Conservation (phyloP, 2,888 invertebrate species). For the Micoletzkya japonica region DNA sequence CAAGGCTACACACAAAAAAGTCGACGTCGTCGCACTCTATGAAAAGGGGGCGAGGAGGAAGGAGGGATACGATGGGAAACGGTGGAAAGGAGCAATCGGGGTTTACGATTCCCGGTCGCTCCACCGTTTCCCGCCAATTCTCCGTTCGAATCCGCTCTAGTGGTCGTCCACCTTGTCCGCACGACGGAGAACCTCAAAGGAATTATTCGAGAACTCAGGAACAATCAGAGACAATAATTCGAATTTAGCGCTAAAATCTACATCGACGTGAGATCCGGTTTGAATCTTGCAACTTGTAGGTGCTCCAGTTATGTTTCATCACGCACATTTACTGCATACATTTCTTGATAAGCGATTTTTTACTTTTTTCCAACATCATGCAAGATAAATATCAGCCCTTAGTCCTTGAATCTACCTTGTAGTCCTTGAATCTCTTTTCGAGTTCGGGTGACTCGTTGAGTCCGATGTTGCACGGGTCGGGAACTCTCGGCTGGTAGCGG, state of each 20-base stretch:
- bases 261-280: no score
- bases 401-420: constrained; percentile 45
- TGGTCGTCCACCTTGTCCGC: constrained; percentile 61
- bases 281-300: no score
- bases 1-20: not conserved
- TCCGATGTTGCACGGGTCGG: constrained; percentile 58
- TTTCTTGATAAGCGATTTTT: no score
- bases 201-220: no score
- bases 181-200: constrained; percentile 55
- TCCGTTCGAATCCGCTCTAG: constrained; percentile 32
- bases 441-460: constrained; percentile 56
- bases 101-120: constrained; percentile 1
- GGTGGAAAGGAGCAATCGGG: not conserved
- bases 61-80: constrained; percentile 16
- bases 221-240: no score
- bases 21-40: no score
- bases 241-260: no score
- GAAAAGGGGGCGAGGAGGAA: no score
- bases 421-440: constrained; percentile 60
- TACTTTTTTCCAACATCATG: no score
- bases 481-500: constrained; percentile 52
- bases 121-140: constrained; percentile 1
- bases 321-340: no score
- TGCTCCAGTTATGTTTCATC: no score
- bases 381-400: no score